phyloP scores from a whole-genome alignment of 2,888 invertebrate species.

The Alloscopus bannaensis region DNA sequence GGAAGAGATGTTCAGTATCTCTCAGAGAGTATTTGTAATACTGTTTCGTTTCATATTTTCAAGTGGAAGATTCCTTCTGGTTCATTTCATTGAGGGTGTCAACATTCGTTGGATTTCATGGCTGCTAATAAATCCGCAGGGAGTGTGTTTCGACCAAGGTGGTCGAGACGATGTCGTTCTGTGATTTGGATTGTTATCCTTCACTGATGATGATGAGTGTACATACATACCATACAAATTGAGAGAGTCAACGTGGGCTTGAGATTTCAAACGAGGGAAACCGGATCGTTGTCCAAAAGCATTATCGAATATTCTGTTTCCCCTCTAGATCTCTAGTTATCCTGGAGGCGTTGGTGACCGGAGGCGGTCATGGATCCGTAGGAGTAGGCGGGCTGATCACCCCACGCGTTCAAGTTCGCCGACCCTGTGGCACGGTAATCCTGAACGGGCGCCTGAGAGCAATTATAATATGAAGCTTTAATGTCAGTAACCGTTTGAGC shows the following conservation, averaged over 20 bases:
- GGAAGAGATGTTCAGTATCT: too few species aligned
- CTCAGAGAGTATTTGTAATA: too few species aligned
- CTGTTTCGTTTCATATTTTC: not conserved
- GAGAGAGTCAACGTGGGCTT: not conserved
- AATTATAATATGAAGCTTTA: not conserved
- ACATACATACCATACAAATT: not conserved
- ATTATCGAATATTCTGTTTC: too few species aligned
- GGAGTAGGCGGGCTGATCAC: constrained; percentile 58
- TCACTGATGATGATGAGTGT: not conserved
- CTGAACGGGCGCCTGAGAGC: constrained; percentile 46
- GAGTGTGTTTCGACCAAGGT: not conserved
- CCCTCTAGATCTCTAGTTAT: constrained; percentile 35
- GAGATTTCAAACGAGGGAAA: not conserved
- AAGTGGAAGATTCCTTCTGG: constrained; percentile 59
- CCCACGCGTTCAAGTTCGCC: constrained; percentile 65
- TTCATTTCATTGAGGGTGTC: not conserved
- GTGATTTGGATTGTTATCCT: not conserved
- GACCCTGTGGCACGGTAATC: constrained; percentile 64
- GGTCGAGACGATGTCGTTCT: not conserved
- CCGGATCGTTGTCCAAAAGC: too few species aligned
- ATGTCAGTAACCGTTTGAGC: not conserved
- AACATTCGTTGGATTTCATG: not conserved
- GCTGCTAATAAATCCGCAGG: not conserved
- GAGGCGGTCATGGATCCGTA: constrained; percentile 57
- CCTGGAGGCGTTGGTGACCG: constrained; percentile 40